Evolutionary conservation across 1,140 invertebrate species (phyloP), one percentile per base, ranked within the genome.

Genomic region (Hetaerina americana): DNA sequence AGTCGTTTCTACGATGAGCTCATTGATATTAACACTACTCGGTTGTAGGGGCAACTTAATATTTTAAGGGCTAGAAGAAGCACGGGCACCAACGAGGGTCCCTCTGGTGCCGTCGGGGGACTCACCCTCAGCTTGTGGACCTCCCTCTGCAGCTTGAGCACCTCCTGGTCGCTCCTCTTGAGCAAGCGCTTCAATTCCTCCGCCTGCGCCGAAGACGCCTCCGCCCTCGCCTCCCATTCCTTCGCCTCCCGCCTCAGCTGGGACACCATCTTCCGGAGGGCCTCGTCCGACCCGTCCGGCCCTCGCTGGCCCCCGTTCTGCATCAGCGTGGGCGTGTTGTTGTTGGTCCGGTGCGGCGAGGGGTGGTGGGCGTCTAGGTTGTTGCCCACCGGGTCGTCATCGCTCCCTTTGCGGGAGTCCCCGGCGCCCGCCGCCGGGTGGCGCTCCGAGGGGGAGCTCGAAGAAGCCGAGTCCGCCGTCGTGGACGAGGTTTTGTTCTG

Each of bases 41-140:
- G n/a, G n/a, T n/a, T n/a, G n/a, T n/a, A n/a, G n/a, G n/a, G n/a
- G n/a, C n/a, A n/a, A n/a, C n/a, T n/a, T n/a, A n/a, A n/a, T n/a
- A n/a, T n/a, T n/a, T n/a, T n/a, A n/a, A n/a, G n/a, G n/a, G n/a
- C n/a, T n/a, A n/a, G n/a, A n/a, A n/a, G n/a, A n/a, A n/a, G n/a
- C n/a, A n/a, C n/a, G n/a, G n/a, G n/a, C n/a, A n/a, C n/a, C n/a
- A n/a, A n/a, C n/a, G n/a, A n/a, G n/a, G n/a, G n/a, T n/a, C n/a
- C n/a, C n/a, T n/a, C n/a, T n/a, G n/a, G n/a, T n/a, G n/a, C n/a
- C n/a, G n/a, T n/a, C n/a, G n/a, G n/a, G n/a, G n/a, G n/a, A 77
- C 77, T 80, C 77, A 87, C 86, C 82, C 85, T 87, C 6, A 87
- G 77, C 76, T 87, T 87, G 76, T 87, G 85, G 49, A 86, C 82